Evolutionary conservation across 2,888 invertebrate species (phyloP).

Genomic region (Lasioglossum morio): DNA sequence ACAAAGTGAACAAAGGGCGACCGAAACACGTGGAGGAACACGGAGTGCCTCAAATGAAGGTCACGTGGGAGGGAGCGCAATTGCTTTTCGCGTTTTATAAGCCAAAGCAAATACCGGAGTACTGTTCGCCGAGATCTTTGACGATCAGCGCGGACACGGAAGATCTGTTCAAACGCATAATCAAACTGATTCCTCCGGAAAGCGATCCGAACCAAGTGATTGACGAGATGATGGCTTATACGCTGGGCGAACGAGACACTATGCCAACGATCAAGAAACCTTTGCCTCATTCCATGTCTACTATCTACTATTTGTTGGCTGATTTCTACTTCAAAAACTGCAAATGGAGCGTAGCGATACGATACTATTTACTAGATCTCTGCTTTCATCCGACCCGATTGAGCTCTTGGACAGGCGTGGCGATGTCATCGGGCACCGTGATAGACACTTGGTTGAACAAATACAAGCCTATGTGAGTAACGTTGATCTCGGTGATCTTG

Average conservation of each 20-base stretch:
- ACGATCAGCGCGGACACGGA: slow-evolving; percentile 94
- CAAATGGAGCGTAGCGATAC: slow-evolving; percentile 90
- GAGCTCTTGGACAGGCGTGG: slow-evolving; percentile 97
- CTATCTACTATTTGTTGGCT: slow-evolving; percentile 95
- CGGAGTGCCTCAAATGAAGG: slow-evolving; percentile 88
- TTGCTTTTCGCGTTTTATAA: slow-evolving; percentile 93
- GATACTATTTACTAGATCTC: slow-evolving; percentile 93
- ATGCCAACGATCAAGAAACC: slow-evolving; percentile 86
- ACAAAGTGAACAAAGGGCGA: slow-evolving; percentile 87
- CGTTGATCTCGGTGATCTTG: neutral
- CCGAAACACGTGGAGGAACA: slow-evolving; percentile 90
- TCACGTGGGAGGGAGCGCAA: slow-evolving; percentile 91
- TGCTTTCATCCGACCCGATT: slow-evolving; percentile 92
- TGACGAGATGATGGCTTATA: slow-evolving; percentile 88
- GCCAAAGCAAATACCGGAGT: slow-evolving; percentile 92
- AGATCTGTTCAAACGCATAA: slow-evolving; percentile 89
- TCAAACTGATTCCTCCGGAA: slow-evolving; percentile 89
- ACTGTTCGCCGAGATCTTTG: slow-evolving; percentile 90
- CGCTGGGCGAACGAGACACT: slow-evolving; percentile 87
- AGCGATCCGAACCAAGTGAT: slow-evolving; percentile 88
- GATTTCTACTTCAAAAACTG: slow-evolving; percentile 97
- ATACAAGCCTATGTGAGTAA: slow-evolving; percentile 87
- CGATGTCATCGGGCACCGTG: slow-evolving; percentile 91
- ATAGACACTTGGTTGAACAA: slow-evolving; percentile 93
- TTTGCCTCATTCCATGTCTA: slow-evolving; percentile 88